Conservation (phyloP, 35 echinoderm and acorn worm species). For the Apostichopus japonicus region DNA sequence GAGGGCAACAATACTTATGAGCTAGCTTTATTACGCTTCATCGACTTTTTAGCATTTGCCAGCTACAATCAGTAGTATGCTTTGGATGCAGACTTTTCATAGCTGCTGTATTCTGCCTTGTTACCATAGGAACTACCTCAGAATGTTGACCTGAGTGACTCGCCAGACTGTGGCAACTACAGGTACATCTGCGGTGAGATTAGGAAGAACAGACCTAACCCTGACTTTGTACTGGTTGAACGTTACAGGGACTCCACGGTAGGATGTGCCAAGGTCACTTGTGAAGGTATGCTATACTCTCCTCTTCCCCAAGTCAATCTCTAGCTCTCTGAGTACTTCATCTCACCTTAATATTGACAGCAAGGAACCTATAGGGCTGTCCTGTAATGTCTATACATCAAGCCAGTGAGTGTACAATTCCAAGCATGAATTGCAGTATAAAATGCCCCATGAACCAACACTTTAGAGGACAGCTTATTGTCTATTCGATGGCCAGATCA, state of each 20-base stretch:
- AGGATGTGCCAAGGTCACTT: slow-evolving; percentile 45
- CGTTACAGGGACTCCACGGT: slow-evolving; percentile 36
- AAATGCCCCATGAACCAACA: too few species aligned
- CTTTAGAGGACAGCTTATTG: too few species aligned
- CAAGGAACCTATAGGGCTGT: background rate
- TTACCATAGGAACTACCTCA: slow-evolving; percentile 13
- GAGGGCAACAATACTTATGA: too few species aligned
- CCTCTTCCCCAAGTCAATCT: too few species aligned
- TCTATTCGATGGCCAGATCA: too few species aligned
- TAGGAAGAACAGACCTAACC: slow-evolving; percentile 44
- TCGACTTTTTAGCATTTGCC: too few species aligned
- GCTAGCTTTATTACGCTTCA: too few species aligned
- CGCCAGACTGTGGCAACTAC: slow-evolving; percentile 25
- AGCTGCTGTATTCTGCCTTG: background rate
- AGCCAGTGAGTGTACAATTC: too few species aligned
- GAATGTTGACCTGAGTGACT: slow-evolving; percentile 10
- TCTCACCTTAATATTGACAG: background rate
- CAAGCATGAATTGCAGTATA: too few species aligned
- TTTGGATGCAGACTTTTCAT: too few species aligned
- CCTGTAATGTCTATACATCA: background rate
- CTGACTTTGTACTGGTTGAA: slow-evolving; percentile 21
- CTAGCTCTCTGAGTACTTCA: too few species aligned
- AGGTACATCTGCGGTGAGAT: slow-evolving; percentile 44
- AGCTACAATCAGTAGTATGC: too few species aligned
- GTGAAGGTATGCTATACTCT: slow-evolving; percentile 25